Evolutionary conservation across 2,113 vertebrate genomes (phyloP), one percentile per base, ranked within the genome.

Genomic region (Periophthalmus modestus): DNA sequence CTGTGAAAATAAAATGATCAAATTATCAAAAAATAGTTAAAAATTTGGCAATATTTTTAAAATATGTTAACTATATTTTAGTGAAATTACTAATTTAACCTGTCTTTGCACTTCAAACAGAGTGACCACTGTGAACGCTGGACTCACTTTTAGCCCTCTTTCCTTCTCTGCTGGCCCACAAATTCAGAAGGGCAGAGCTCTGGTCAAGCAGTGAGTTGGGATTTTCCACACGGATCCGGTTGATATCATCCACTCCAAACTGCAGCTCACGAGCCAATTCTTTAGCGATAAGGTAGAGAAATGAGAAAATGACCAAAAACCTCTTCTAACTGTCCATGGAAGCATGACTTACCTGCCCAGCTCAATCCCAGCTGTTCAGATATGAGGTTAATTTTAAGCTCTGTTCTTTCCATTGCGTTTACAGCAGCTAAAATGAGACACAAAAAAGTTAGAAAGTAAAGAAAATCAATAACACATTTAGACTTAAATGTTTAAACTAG

Each of bases 121-220:
- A 34, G 14, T 14, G 9, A 66, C 16, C 19, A 19, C 3, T 14
- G 19, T 21, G 9, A 55, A 7, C 50, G 19, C 14, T 5, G 21
- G 19, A 94, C 98, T 94, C 89, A 99, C 98, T 95, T 80, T 97
- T 97, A 74, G 95, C 92, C 0, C 88, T 85, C 89, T 95, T 93
- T 83, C 96, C 97, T 84, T 98, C 96, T 0, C 96, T 95, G 78
- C 92, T 83, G 79, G 92, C 93, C 98, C 98, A 99, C 78, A 98
- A 93, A 85, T 94, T 97, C 79, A 99, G 92, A 69, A 99, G 88
- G 33, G 96, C 95, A 0, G 94, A 82, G 61, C 98, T 99, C 89
- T 99, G 98, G 80, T 99, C 97, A 91, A 97, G 82, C 68, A 99
- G 89, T 7, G 97, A 98, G 89, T 99, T 98, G 59, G 97, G 97